phyloP scores from a whole-genome alignment of 2,888 invertebrate species.

The Nycteola revayana region DNA sequence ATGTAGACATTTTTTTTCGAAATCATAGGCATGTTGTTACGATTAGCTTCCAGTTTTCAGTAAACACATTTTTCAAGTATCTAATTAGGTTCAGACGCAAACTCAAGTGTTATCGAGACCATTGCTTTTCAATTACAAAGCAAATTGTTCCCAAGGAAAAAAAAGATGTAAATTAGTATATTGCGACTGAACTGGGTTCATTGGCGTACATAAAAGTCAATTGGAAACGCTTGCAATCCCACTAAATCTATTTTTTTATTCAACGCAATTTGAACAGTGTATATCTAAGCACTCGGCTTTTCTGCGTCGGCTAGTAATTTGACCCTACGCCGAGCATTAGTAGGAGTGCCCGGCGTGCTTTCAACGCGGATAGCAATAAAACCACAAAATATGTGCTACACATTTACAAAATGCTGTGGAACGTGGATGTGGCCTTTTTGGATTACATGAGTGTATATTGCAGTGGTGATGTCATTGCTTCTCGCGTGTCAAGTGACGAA shows the following conservation, averaged over 20 bases:
- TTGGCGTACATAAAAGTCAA: constrained; percentile 39
- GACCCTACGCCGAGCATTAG: constrained; percentile 67
- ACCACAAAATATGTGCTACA: constrained; percentile 57
- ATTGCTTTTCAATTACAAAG: too few species aligned
- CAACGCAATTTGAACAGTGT: constrained; percentile 57
- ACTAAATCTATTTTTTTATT: constrained; percentile 60
- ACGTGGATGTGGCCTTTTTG: constrained; percentile 53
- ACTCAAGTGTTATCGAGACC: too few species aligned
- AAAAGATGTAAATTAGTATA: constrained; percentile 22
- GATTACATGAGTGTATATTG: background rate
- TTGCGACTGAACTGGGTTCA: constrained; percentile 21
- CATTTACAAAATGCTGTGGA: constrained; percentile 56
- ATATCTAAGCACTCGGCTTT: constrained; percentile 58
- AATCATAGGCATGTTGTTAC: too few species aligned
- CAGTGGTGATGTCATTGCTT: constrained; percentile 20
- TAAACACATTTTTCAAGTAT: too few species aligned
- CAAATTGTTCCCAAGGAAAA: too few species aligned
- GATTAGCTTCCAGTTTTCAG: too few species aligned
- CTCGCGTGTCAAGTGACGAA: constrained; percentile 16
- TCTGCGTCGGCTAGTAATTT: constrained; percentile 62
- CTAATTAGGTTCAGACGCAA: too few species aligned
- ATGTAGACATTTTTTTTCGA: too few species aligned
- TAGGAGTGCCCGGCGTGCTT: constrained; percentile 60
- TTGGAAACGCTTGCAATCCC: constrained; percentile 57
- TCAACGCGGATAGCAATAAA: constrained; percentile 64